Evolutionary conservation across 2,888 invertebrate species (phyloP).

Genomic region (Sycophila texana): DNA sequence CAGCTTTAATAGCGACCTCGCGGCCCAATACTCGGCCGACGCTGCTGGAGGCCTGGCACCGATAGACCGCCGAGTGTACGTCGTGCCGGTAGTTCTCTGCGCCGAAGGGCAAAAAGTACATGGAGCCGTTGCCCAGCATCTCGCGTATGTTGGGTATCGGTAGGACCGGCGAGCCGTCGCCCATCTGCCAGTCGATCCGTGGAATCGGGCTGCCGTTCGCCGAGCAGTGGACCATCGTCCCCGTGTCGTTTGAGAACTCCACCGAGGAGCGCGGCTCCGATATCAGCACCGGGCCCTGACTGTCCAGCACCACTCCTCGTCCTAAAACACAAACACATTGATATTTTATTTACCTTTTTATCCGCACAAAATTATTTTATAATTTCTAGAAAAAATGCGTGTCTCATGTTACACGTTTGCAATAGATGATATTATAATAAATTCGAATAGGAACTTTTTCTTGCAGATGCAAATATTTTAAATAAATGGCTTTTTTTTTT

Average conservation of each 20-base stretch:
- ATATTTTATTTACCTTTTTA: conserved; percentile 38
- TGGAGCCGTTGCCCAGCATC: conserved; percentile 88
- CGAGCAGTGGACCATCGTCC: conserved; percentile 85
- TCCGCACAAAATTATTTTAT: too few relatives aligned
- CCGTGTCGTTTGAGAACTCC: conserved; percentile 87
- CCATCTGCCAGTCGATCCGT: conserved; percentile 86
- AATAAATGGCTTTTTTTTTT: too few relatives aligned
- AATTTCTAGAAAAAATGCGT: too few relatives aligned
- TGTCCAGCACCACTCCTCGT: conserved; percentile 73
- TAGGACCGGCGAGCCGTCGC: conserved; percentile 82
- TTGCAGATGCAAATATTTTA: too few relatives aligned
- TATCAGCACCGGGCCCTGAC: conserved; percentile 86
- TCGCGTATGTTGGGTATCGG: conserved; percentile 83
- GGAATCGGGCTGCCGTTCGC: conserved; percentile 87
- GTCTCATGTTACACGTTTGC: too few relatives aligned
- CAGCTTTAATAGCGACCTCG: conserved; percentile 91
- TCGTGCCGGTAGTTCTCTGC: conserved; percentile 88
- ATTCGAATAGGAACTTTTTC: too few relatives aligned
- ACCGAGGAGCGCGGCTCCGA: conserved; percentile 86
- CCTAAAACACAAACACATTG: conserved; percentile 65
- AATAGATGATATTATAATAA: too few relatives aligned
- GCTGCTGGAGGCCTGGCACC: conserved; percentile 80
- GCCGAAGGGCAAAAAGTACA: conserved; percentile 90
- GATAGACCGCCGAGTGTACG: conserved; percentile 90
- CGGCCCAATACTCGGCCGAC: conserved; percentile 89